These are phyloP conservation scores for Eristalinus aeneus DNA, from an alignment of 2,888 invertebrate genomes.

Conservation along the genomic window DNA sequence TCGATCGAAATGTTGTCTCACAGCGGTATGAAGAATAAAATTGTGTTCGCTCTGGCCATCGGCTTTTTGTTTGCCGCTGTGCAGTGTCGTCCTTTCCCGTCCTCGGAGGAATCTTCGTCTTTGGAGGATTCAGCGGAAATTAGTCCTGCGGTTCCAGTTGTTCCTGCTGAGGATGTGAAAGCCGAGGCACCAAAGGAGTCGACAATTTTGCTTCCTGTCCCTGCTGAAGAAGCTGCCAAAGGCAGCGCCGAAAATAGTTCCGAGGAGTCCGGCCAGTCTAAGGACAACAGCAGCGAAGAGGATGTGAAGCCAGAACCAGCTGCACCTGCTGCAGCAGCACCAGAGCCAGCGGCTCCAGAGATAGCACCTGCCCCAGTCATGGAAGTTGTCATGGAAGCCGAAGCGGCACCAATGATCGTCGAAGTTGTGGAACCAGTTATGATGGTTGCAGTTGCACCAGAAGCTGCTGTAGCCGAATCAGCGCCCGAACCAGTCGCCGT, in stretches of 20 bases:
- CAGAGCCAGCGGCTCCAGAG: slow-evolving; percentile 3
- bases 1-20: slow-evolving; percentile 67
- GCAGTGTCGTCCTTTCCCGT: slow-evolving; percentile 61
- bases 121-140: slow-evolving; percentile 29
- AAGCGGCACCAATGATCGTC: slow-evolving; percentile 9
- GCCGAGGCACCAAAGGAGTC: slow-evolving; percentile 6
- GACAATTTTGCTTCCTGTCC: slow-evolving; percentile 44
- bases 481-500: slow-evolving; percentile 1
- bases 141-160: neutral
- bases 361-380: slow-evolving; percentile 2
- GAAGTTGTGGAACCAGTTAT: slow-evolving; percentile 26
- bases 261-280: slow-evolving; percentile 26
- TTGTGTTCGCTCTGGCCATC: slow-evolving; percentile 58
- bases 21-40: slow-evolving; percentile 64
- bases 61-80: slow-evolving; percentile 55
- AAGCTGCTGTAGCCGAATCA: neutral
- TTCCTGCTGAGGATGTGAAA: neutral
- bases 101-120: slow-evolving; percentile 11
- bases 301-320: slow-evolving; percentile 19
- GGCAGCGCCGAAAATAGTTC: slow-evolving; percentile 36
- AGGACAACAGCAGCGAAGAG: slow-evolving; percentile 34
- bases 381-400: neutral
- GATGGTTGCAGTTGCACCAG: neutral
- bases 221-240: slow-evolving; percentile 1
- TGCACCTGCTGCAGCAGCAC: neutral